These are phyloP conservation scores for Spermophilus dauricus DNA, from an alignment of 2,113 vertebrate species.

Conservation along the genomic window DNA sequence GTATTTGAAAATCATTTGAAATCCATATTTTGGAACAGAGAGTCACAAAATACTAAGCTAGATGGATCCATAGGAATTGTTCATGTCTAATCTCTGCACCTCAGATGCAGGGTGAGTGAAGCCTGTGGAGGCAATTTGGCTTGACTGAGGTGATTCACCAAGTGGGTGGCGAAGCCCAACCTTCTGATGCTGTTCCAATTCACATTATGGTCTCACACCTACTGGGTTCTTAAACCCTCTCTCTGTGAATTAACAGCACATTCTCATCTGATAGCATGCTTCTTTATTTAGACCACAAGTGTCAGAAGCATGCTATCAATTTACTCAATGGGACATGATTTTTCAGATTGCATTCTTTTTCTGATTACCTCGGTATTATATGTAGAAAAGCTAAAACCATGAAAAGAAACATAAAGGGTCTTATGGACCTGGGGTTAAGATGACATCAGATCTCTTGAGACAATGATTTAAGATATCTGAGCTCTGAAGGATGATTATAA, in stretches of 20 bases:
- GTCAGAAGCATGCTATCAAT: no score
- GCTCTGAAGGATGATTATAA: not conserved
- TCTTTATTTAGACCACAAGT: no score
- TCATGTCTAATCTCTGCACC: not conserved
- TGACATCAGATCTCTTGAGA: not conserved
- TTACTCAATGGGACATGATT: not conserved
- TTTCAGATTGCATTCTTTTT: not conserved
- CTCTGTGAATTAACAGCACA: not conserved
- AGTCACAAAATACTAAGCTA: not conserved
- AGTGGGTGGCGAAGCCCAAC: not conserved
- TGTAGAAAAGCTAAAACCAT: not conserved
- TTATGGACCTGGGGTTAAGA: not conserved
- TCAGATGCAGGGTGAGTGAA: not conserved
- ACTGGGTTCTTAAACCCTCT: not conserved
- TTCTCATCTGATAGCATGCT: not conserved
- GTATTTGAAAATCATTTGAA: slow-evolving; percentile 5
- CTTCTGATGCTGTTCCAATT: not conserved
- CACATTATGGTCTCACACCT: not conserved
- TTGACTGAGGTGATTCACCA: not conserved
- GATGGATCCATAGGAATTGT: not conserved
- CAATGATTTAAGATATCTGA: not conserved
- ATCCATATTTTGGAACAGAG: not conserved
- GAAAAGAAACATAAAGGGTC: not conserved
- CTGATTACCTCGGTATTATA: not conserved
- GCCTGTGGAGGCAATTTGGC: not conserved